Conservation (phyloP, 2,113 vertebrate species). For the Cinclus cinclus region DNA sequence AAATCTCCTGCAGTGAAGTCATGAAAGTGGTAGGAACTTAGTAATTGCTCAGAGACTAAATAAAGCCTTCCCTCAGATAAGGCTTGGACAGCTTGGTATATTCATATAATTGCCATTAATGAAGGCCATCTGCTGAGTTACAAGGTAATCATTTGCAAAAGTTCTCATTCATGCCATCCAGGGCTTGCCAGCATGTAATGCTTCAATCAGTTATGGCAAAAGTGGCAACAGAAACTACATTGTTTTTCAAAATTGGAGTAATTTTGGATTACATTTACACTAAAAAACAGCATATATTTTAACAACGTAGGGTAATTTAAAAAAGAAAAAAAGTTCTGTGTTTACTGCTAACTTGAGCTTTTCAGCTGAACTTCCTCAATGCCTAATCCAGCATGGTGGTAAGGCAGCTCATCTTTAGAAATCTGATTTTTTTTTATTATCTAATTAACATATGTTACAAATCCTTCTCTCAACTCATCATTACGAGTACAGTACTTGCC, state of each 20-base stretch:
- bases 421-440: neutral
- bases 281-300: neutral
- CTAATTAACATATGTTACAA: neutral
- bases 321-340: neutral
- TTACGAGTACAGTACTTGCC: neutral
- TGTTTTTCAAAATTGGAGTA: neutral
- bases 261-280: neutral
- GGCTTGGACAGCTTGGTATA: neutral
- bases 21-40: slow-evolving; percentile 3
- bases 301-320: neutral
- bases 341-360: neutral
- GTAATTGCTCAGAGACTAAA: slow-evolving; percentile 26
- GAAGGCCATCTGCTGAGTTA: slow-evolving; percentile 48
- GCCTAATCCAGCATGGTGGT: neutral
- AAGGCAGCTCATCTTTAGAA: neutral
- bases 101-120: slow-evolving; percentile 46
- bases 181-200: neutral
- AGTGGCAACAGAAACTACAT: neutral
- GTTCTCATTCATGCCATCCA: slow-evolving; percentile 6
- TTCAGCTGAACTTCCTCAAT: neutral
- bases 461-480: neutral
- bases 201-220: neutral
- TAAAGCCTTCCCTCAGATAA: slow-evolving; percentile 42
- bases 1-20: slow-evolving; percentile 44
- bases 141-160: slow-evolving; percentile 22